These are phyloP conservation scores for Chelonia mydas DNA, from an alignment of 2,797 vertebrate species.

Conservation along the genomic window DNA sequence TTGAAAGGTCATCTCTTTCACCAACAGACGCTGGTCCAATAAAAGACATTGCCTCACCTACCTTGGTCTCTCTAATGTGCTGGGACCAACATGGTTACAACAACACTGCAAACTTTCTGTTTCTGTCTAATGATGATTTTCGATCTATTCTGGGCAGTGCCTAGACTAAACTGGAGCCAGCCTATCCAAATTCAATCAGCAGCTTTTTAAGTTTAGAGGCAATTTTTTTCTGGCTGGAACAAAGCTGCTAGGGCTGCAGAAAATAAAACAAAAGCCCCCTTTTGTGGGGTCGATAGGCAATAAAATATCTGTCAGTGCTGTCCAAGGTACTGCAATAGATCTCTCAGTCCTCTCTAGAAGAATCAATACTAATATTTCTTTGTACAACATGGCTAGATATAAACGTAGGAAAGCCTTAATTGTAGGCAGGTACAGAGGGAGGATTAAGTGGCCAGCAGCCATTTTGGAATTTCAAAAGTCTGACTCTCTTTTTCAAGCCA, in stretches of 20 bases:
- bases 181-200: background rate
- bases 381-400: background rate
- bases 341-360: background rate
- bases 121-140: background rate
- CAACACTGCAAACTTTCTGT: background rate
- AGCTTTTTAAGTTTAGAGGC: background rate
- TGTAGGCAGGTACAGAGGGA: background rate
- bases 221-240: background rate
- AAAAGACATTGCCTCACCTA: background rate
- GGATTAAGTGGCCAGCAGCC: too few relatives aligned
- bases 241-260: background rate
- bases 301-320: background rate
- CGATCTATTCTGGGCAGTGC: background rate
- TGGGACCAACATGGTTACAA: background rate
- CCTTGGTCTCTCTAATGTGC: background rate
- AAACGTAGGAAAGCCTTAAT: background rate
- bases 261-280: background rate
- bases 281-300: background rate
- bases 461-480: background rate
- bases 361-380: background rate
- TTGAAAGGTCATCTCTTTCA: background rate
- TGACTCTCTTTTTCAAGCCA: too few relatives aligned
- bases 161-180: background rate
- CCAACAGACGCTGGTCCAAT: background rate
- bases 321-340: background rate